Conservation (phyloP, 2,888 invertebrate species). For the Laspeyria flexula region DNA sequence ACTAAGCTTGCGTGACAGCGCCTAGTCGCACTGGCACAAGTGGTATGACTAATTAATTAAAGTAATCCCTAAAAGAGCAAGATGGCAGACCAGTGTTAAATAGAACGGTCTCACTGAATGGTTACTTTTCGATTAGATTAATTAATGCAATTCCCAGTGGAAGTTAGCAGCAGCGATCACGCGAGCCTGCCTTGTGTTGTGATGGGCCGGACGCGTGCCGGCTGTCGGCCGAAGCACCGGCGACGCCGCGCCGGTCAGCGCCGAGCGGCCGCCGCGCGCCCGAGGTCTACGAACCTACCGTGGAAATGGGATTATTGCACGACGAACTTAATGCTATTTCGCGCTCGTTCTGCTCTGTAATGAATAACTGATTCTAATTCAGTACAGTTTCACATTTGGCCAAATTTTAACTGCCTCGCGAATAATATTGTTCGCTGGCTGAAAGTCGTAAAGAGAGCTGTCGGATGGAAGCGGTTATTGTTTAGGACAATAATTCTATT, state of each 20-base stretch:
- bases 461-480: constrained; percentile 2
- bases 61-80: constrained; percentile 33
- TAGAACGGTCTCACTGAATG: constrained; percentile 32
- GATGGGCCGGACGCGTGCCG: constrained; percentile 6
- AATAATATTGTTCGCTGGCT: constrained; percentile 20
- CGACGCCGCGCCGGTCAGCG: constrained; percentile 50
- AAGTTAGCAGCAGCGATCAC: constrained; percentile 58
- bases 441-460: constrained; percentile 17
- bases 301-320: constrained; percentile 81
- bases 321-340: constrained; percentile 72
- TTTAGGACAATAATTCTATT: too few species aligned
- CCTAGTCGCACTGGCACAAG: constrained; percentile 20
- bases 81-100: constrained; percentile 29
- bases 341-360: constrained; percentile 62
- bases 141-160: constrained; percentile 60
- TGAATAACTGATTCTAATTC: constrained; percentile 47
- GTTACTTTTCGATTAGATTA: constrained; percentile 73
- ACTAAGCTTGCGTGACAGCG: constrained; percentile 36
- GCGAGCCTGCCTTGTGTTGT: constrained; percentile 51
- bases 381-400: constrained; percentile 26
- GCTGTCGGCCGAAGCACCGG: constrained; percentile 7
- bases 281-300: constrained; percentile 77
- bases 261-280: constrained; percentile 17
- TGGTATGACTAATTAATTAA: constrained; percentile 42
- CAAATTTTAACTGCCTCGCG: constrained; percentile 27